Evolutionary conservation across 1,140 invertebrate genomes (phyloP).

Genomic region (Conopomorpha cramerella): DNA sequence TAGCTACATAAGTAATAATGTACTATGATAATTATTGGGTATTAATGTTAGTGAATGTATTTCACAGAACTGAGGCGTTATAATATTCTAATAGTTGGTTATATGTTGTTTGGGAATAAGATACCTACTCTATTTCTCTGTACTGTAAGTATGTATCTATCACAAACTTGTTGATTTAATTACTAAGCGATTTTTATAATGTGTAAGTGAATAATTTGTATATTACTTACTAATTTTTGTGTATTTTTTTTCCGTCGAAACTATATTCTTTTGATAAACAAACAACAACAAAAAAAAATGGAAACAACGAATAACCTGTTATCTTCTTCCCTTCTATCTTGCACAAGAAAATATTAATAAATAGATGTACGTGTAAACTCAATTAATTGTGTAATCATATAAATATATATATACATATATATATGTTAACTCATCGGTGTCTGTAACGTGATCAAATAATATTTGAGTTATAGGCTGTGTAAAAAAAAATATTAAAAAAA

Average conservation of each 20-base stretch:
- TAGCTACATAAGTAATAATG: too few species aligned
- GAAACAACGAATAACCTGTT: slow-evolving; percentile 4
- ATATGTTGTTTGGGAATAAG: slow-evolving; percentile 45
- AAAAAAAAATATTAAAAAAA: too few species aligned
- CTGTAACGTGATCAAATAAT: slow-evolving; percentile 38
- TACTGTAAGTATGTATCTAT: slow-evolving; percentile 46
- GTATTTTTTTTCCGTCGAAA: too few species aligned
- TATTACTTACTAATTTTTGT: too few species aligned
- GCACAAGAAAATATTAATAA: slow-evolving; percentile 11
- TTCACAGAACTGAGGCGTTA: slow-evolving; percentile 59
- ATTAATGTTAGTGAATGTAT: slow-evolving; percentile 44
- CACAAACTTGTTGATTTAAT: slow-evolving; percentile 43
- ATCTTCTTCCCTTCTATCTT: slow-evolving; percentile 15
- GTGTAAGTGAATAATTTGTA: too few species aligned
- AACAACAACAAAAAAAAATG: neutral
- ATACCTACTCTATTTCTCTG: slow-evolving; percentile 34
- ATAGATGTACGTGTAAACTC: slow-evolving; percentile 23
- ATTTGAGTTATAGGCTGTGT: too few species aligned
- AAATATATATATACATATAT: slow-evolving; percentile 17
- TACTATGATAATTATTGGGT: too few species aligned
- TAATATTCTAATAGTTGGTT: slow-evolving; percentile 32
- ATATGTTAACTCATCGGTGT: slow-evolving; percentile 43
- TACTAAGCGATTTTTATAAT: slow-evolving; percentile 39
- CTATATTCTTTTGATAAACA: too few species aligned
- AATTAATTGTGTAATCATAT: slow-evolving; percentile 6